Evolutionary conservation across 2,113 vertebrate genomes (phyloP).

Genomic region (Platysternon megacephalum): DNA sequence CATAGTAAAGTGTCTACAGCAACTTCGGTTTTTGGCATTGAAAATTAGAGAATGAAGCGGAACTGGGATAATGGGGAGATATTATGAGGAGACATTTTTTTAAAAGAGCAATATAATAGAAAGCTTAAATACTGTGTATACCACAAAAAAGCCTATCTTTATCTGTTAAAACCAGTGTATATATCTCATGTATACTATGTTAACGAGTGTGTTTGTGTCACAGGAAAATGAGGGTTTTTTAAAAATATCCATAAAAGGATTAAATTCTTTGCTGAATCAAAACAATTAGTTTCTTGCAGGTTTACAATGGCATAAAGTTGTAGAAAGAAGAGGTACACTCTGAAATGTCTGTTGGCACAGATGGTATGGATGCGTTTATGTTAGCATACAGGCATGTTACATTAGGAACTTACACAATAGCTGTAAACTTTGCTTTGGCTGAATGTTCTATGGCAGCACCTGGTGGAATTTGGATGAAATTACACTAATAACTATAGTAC

Average conservation of each 20-base stretch:
- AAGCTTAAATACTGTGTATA: background rate
- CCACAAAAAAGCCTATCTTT: background rate
- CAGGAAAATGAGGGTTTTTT: background rate
- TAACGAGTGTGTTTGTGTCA: background rate
- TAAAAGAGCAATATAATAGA: background rate
- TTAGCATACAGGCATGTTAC: background rate
- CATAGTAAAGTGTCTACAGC: background rate
- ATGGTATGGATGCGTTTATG: background rate
- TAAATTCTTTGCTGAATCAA: background rate
- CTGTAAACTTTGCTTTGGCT: slow-evolving; percentile 61
- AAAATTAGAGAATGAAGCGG: background rate
- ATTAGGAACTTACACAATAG: slow-evolving; percentile 44
- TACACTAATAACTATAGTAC: slow-evolving; percentile 63
- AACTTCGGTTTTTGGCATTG: background rate
- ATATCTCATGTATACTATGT: background rate
- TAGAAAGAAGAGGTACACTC: background rate
- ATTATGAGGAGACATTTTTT: background rate
- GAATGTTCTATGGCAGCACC: slow-evolving; percentile 88
- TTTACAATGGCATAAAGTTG: background rate
- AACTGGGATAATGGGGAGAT: rapidly evolving
- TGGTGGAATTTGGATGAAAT: slow-evolving; percentile 85
- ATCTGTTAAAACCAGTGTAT: background rate
- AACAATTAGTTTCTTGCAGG: background rate
- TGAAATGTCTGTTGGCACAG: background rate
- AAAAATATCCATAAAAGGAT: rapidly evolving